Base-by-base conservation (phyloP, 1,140 invertebrate species). In the Drosophila nigromelanica region DNA sequence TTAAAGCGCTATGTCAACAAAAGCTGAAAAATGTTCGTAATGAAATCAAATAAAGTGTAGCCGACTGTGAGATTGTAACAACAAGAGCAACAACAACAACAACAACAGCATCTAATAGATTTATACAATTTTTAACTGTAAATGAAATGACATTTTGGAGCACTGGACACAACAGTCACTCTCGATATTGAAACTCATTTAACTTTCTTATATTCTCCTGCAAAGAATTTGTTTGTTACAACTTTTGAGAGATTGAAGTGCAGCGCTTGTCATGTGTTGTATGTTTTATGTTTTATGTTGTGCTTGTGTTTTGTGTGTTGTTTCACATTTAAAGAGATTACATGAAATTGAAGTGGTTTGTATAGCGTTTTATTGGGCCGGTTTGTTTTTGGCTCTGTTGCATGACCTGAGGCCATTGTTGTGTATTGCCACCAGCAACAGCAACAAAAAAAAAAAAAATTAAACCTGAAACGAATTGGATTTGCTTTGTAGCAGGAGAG, bases 291-390 rank as follows among this genome's bases (percentile, higher is more conserved):
- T 48, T 48, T 14, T 35, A 33, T 50, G 60, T 61, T 67, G 56
- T 55, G 33, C 40, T 56, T 50, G 37, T 54, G 45, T 52, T 52
- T 18, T 54, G 30, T 60, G 51, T 48, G 75, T 70, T 74, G 77
- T 79, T 86, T 81, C 83, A 87, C 82, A 78, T 89, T 87, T 87
- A 87, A 87, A 89, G 68, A 79, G 82, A 87, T 87, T 87, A 89
- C 83, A 87, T 78, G 72, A 76, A 76, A 87, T 82, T 89, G 83
- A 87, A 87, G 82, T 87, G 83, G 60, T 64, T 82, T 45, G 10
- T 56, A 15, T n/a, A 24, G 2, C 40, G 8, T 27, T 21, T 30
- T 39, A 45, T 37, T 68, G 30, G 45, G 63, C 62, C 61, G 58
- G n/a, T 45, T 47, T 27, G 14, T 14, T 50, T 40, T 40, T 54